phyloP scores from a whole-genome alignment of 2,888 invertebrate species.

The Hesperia comma region DNA sequence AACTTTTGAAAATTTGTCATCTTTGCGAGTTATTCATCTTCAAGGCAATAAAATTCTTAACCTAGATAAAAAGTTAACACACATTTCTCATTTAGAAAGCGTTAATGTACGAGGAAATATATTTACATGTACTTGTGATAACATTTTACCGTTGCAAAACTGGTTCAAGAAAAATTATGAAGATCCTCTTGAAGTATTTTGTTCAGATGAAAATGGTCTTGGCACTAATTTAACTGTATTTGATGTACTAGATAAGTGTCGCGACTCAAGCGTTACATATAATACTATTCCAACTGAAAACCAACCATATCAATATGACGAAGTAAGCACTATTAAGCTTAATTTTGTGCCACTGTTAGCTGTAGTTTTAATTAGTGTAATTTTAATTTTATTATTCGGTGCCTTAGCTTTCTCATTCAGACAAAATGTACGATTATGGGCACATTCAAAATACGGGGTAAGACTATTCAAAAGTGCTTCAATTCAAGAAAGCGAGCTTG shows the following conservation, averaged over 20 bases:
- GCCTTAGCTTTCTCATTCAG: slow-evolving; percentile 90
- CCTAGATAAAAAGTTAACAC: slow-evolving; percentile 86
- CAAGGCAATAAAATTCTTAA: slow-evolving; percentile 90
- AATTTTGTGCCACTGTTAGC: slow-evolving; percentile 90
- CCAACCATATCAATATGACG: slow-evolving; percentile 86
- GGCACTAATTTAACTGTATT: slow-evolving; percentile 73
- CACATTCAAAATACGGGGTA: slow-evolving; percentile 91
- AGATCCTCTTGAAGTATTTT: slow-evolving; percentile 86
- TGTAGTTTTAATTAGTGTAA: slow-evolving; percentile 88
- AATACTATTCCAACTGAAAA: slow-evolving; percentile 84
- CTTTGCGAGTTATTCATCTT: slow-evolving; percentile 87
- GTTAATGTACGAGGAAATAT: slow-evolving; percentile 89
- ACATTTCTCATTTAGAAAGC: slow-evolving; percentile 84
- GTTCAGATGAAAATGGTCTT: slow-evolving; percentile 81
- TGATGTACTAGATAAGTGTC: slow-evolving; percentile 77
- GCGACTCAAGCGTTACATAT: slow-evolving; percentile 75
- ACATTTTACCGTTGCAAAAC: slow-evolving; percentile 85
- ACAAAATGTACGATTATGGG: slow-evolving; percentile 91
- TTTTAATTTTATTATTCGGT: slow-evolving; percentile 87
- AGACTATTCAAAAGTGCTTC: slow-evolving; percentile 88
- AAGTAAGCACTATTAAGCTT: slow-evolving; percentile 86
- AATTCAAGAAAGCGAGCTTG: slow-evolving; percentile 83
- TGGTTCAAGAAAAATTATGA: slow-evolving; percentile 87
- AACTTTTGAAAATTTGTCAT: slow-evolving; percentile 89
- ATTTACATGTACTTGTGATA: slow-evolving; percentile 91